phyloP scores from a whole-genome alignment of 1,140 invertebrate genomes.

The Lanistes nyassanus region DNA sequence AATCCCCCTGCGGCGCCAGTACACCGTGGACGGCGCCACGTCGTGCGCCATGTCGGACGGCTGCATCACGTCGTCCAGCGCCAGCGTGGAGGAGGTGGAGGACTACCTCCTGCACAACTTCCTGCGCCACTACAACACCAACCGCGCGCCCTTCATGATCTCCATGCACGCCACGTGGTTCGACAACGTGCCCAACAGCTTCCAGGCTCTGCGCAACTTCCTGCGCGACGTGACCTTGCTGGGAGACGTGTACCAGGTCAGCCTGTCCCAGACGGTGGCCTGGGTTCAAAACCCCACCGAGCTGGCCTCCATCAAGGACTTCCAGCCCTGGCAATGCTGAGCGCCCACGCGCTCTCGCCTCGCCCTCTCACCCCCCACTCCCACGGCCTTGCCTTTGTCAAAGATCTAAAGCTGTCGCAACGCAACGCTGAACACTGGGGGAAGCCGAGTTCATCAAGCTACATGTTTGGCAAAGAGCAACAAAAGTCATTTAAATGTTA shows the following conservation, averaged over 20 bases:
- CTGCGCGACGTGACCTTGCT: slow-evolving; percentile 41
- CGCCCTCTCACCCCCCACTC: no score
- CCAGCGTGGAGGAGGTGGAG: slow-evolving; percentile 41
- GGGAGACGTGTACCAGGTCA: slow-evolving; percentile 54
- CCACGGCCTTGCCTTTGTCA: no score
- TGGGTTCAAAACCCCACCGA: slow-evolving; percentile 51
- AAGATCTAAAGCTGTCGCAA: no score
- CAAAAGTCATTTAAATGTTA: no score
- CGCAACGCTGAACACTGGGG: no score
- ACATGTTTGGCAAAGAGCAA: no score
- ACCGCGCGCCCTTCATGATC: slow-evolving; percentile 49
- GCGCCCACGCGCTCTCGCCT: no score
- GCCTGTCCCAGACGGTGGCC: slow-evolving; percentile 48
- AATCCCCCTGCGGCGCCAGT: slow-evolving; percentile 49
- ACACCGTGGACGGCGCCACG: slow-evolving; percentile 37
- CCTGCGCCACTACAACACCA: slow-evolving; percentile 45
- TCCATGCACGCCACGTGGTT: slow-evolving; percentile 56
- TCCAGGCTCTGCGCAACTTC: slow-evolving; percentile 49
- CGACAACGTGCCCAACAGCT: slow-evolving; percentile 39
- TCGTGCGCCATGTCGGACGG: slow-evolving; percentile 50
- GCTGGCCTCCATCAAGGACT: slow-evolving; percentile 36
- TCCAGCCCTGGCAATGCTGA: slow-evolving; percentile 47
- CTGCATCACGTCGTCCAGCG: slow-evolving; percentile 39
- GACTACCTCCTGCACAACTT: slow-evolving; percentile 53
- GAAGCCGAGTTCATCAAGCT: no score